Percentiles rank a stretch among this genome's conserved stretches.
Conservation (phyloP, 2,888 invertebrate genomes). For the Ecdyonurus torrentis region DNA sequence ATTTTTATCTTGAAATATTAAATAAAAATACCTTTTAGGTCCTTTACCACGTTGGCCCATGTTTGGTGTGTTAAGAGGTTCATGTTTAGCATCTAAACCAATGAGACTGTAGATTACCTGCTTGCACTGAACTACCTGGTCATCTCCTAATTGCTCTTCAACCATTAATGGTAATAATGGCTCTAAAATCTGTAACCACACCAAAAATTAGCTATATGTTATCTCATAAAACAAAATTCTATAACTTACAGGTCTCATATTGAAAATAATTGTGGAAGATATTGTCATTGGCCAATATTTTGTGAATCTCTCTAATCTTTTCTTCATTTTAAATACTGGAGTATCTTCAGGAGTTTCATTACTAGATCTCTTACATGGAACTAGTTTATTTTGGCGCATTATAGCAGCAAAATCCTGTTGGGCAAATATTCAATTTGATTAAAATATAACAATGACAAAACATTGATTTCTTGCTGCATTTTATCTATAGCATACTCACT, state of each 20-base stretch:
- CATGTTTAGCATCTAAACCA: slow-evolving; percentile 66
- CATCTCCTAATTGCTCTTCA: slow-evolving; percentile 67
- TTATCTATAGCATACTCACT: slow-evolving; percentile 19
- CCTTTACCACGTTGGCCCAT: slow-evolving; percentile 46
- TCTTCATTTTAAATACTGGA: slow-evolving; percentile 44
- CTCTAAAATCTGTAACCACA: slow-evolving; percentile 47
- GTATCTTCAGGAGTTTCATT: slow-evolving; percentile 26
- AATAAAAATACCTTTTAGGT: slow-evolving; percentile 22
- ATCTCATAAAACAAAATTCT: slow-evolving; percentile 3
- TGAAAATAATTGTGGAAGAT: slow-evolving; percentile 74
- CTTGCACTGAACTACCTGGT: slow-evolving; percentile 72
- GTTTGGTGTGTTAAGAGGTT: slow-evolving; percentile 50
- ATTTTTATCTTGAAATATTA: not conserved
- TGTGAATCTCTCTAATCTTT: slow-evolving; percentile 57
- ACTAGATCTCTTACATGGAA: slow-evolving; percentile 41
- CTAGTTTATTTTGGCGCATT: slow-evolving; percentile 67
- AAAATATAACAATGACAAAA: slow-evolving; percentile 7
- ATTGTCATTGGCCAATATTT: slow-evolving; percentile 75
- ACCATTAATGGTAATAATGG: slow-evolving; percentile 63
- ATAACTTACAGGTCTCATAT: slow-evolving; percentile 47
- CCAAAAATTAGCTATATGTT: slow-evolving; percentile 1
- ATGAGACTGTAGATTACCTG: slow-evolving; percentile 68
- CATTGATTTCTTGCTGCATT: not conserved
- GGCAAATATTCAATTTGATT: not conserved
- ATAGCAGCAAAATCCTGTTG: slow-evolving; percentile 63